Conservation (phyloP, 2,113 vertebrate species). For the Cranoglanis bouderius region DNA sequence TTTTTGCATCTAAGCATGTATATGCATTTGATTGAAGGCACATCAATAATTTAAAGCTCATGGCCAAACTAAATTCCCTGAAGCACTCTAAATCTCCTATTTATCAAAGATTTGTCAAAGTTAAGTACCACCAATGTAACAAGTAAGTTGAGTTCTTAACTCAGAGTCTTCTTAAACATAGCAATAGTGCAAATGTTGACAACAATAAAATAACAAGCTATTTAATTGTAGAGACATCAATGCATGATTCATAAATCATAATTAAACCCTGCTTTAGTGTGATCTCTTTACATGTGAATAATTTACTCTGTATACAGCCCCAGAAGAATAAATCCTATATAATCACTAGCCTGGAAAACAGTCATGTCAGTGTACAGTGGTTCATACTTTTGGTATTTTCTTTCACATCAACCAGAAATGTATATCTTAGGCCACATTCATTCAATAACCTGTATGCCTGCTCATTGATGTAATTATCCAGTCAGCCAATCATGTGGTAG, state of each 20-base stretch:
- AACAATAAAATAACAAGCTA: constrained; percentile 12
- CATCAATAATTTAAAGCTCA: constrained; percentile 61
- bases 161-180: neutral
- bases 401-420: constrained; percentile 4
- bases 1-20: neutral
- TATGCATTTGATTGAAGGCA: neutral
- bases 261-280: neutral
- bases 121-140: neutral
- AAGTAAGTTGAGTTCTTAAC: neutral
- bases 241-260: neutral
- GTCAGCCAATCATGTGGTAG: neutral
- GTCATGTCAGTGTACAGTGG: neutral
- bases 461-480: neutral
- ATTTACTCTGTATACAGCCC: neutral
- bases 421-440: neutral
- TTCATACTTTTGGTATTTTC: neutral
- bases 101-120: constrained; percentile 17
- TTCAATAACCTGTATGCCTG: neutral
- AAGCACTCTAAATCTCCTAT: constrained; percentile 47
- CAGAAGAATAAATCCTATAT: neutral
- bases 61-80: constrained; percentile 32
- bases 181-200: constrained; percentile 38
- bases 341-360: neutral
- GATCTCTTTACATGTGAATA: neutral
- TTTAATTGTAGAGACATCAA: neutral